A percentile compares a stretch with the other conserved stretches of the same genome.
These are phyloP conservation scores for Microtus pennsylvanicus DNA, from an alignment of 2,113 vertebrate species.

Conservation along the genomic window DNA sequence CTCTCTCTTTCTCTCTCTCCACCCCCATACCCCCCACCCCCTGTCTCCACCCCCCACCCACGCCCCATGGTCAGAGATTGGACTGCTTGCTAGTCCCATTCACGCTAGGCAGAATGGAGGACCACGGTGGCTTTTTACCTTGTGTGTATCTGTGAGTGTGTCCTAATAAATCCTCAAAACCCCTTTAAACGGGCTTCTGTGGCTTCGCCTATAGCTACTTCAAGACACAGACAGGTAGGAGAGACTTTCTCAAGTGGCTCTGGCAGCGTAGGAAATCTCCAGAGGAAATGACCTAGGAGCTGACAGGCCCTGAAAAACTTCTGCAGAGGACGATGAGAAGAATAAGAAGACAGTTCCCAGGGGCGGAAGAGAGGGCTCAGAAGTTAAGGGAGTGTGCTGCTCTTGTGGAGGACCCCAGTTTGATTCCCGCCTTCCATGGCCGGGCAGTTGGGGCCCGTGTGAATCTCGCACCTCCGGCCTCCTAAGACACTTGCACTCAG, in stretches of 20 bases:
- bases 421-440: neutral
- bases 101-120: too few species aligned
- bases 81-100: too few species aligned
- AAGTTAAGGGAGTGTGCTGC: neutral
- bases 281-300: neutral
- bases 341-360: neutral
- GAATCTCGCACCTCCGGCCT: too few species aligned
- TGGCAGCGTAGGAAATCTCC: neutral
- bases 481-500: neutral
- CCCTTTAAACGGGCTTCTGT: too few species aligned
- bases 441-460: neutral
- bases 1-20: too few species aligned
- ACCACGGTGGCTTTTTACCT: too few species aligned
- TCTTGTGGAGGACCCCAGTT: neutral
- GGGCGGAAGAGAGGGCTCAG: neutral
- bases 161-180: too few species aligned
- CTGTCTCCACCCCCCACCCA: too few species aligned
- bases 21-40: too few species aligned
- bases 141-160: too few species aligned
- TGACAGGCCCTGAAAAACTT: neutral
- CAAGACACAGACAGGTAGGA: neutral
- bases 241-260: neutral
- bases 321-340: neutral
- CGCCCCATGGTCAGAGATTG: too few species aligned
- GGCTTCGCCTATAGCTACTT: too few species aligned